These are phyloP conservation scores for Microplitis mediator DNA, from an alignment of 1,140 invertebrate species.

Conservation along the genomic window DNA sequence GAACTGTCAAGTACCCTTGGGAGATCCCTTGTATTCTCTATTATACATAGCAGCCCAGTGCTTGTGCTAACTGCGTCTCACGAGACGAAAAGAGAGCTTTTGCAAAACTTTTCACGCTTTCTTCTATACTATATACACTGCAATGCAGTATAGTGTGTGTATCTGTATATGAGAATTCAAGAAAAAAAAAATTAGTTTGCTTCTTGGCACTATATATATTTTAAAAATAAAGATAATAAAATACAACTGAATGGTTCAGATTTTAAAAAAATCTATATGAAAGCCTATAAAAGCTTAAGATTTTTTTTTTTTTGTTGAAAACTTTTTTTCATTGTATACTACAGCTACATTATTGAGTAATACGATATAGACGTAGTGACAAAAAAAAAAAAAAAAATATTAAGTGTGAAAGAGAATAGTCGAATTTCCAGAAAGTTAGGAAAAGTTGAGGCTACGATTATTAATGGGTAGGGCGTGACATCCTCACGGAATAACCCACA, in stretches of 20 bases:
- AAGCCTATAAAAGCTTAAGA: no score
- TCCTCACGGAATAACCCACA: slow-evolving; percentile 48
- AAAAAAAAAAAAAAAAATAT: slow-evolving; percentile 19
- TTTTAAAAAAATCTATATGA: no score
- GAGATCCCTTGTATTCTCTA: slow-evolving; percentile 48
- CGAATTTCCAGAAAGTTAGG: not conserved
- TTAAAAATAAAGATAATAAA: not conserved
- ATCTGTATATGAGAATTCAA: no score
- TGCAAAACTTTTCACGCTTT: slow-evolving; percentile 53
- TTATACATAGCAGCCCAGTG: slow-evolving; percentile 45
- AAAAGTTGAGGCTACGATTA: slow-evolving; percentile 47
- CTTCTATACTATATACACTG: no score
- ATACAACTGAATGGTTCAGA: slow-evolving; percentile 3
- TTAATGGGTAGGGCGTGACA: slow-evolving; percentile 55
- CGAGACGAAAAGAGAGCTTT: slow-evolving; percentile 45
- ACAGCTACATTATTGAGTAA: not conserved
- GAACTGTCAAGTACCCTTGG: slow-evolving; percentile 49
- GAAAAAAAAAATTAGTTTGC: no score
- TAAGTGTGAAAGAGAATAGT: slow-evolving; percentile 7
- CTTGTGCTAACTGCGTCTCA: slow-evolving; percentile 51
- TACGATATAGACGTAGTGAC: slow-evolving; percentile 11
- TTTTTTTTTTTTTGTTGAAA: no score
- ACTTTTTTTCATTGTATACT: no score
- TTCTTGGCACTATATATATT: no score
- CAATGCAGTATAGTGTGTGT: no score